Evolutionary conservation across 2,113 vertebrate species (phyloP), one percentile per base, ranked within the genome.

Genomic region (Sinocyclocheilus maitianheensis): DNA sequence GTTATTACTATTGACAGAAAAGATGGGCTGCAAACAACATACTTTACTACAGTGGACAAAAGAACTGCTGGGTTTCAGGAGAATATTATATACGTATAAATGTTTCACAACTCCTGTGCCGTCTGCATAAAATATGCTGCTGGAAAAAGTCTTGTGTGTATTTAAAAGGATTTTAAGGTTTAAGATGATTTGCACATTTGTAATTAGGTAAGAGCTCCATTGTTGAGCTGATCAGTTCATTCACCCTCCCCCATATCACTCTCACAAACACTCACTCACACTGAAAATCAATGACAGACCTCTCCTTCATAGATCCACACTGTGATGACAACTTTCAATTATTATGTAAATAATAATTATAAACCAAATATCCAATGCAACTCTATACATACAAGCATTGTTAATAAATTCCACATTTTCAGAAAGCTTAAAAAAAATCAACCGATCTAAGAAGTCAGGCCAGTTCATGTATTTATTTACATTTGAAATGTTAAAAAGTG

Each of bases 401-500:
- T 40, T 9, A 72, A 72, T 43, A 40, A 2, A 11, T 13, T 34
- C 16, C 65, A 55, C 53, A 55, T 55, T 55, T 20, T 14, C 65
- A 34, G 30, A 69, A 37, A 30, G 2, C 26, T 18, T 20, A 9
- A 37, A 34, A 16, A 34, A 55, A 55, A 51, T 18, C 0, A 0
- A 55, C 6, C 12, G 12, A 51, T 55, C 53, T 18, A 55, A 2
- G 5, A 55, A 16, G 2, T 55, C 51, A 16, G 51, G 51, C 3
- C 4, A 53, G 51, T 16, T 34, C 1, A 55, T 20, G 51, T 55
- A 51, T 51, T 76, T 88, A 30, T 48, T 76, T 88, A 24, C n/a
- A 65, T 14, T 18, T 74, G 18, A 30, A 18, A 16, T 77, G 46
- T 30, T 24, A 48, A 88, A 87, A 90, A 58, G 55, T 72, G 58